Conservation (phyloP, 2,888 invertebrate genomes). For the Tipula lateralis region DNA sequence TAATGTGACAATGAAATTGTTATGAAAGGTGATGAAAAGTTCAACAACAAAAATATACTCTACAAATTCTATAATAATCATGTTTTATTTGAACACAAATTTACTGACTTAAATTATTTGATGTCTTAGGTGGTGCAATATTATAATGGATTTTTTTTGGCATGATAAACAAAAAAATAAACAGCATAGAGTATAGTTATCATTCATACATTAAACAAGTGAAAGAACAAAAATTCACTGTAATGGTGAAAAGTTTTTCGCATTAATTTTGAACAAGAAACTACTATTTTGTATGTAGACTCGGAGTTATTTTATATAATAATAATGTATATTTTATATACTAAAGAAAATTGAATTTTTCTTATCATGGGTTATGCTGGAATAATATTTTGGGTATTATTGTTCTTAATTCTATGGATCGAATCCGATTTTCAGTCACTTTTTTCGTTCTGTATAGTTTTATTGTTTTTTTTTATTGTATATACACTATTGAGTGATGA, state of each 20-base stretch:
- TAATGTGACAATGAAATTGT: background rate
- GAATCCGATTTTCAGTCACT: background rate
- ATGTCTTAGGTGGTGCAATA: slow-evolving; percentile 19
- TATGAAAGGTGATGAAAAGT: background rate
- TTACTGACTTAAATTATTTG: slow-evolving; percentile 1
- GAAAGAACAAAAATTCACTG: background rate
- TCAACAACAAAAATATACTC: background rate
- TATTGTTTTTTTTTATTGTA: background rate
- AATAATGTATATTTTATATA: background rate
- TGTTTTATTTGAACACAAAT: background rate
- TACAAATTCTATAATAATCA: background rate
- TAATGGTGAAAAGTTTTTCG: slow-evolving; percentile 11
- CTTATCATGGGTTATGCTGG: background rate
- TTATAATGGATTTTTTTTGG: background rate
- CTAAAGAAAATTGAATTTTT: background rate
- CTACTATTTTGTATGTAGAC: background rate
- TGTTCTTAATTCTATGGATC: background rate
- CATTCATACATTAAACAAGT: slow-evolving; percentile 5
- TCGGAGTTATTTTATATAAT: background rate
- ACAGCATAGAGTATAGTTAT: slow-evolving; percentile 24
- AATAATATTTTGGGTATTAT: background rate
- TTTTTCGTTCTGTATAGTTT: background rate
- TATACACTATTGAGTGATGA: background rate
- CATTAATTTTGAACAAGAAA: background rate
- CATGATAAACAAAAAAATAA: background rate